These are phyloP conservation scores for Oenanthe melanoleuca DNA, from an alignment of 2,113 vertebrate genomes.

Conservation along the genomic window DNA sequence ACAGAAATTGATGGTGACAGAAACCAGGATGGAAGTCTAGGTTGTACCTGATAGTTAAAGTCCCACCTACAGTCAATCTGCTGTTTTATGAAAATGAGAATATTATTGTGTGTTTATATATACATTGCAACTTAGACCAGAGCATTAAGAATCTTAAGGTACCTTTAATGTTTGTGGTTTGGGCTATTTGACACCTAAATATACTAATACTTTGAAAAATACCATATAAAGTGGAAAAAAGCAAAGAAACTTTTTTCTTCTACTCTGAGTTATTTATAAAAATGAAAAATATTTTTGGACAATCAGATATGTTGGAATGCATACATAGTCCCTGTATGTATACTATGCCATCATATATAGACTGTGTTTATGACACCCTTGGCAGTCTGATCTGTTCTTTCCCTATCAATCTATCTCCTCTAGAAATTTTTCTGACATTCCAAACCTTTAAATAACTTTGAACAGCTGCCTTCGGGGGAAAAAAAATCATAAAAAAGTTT, in stretches of 20 bases:
- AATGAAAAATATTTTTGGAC: background rate
- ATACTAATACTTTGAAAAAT: background rate
- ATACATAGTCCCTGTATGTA: background rate
- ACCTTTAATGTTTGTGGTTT: background rate
- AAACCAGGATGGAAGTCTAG: background rate
- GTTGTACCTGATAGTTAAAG: background rate
- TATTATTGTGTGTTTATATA: background rate
- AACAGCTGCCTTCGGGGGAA: slow-evolving; percentile 18
- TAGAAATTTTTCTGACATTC: slow-evolving; percentile 49
- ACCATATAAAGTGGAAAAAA: background rate
- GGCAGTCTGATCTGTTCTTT: slow-evolving; percentile 13
- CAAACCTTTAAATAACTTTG: slow-evolving; percentile 57
- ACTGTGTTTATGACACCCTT: slow-evolving; percentile 12
- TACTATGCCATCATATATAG: background rate
- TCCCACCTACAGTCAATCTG: background rate
- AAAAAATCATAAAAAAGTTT: background rate
- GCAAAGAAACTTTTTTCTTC: background rate
- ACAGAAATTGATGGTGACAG: background rate
- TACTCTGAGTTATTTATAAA: background rate
- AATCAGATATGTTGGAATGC: background rate
- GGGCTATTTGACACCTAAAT: background rate
- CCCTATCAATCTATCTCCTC: background rate
- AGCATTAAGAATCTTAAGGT: background rate
- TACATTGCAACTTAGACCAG: background rate
- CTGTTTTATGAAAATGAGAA: background rate